Base-by-base conservation (phyloP, 2,888 invertebrate species). In the Gymnocheta viridis region DNA sequence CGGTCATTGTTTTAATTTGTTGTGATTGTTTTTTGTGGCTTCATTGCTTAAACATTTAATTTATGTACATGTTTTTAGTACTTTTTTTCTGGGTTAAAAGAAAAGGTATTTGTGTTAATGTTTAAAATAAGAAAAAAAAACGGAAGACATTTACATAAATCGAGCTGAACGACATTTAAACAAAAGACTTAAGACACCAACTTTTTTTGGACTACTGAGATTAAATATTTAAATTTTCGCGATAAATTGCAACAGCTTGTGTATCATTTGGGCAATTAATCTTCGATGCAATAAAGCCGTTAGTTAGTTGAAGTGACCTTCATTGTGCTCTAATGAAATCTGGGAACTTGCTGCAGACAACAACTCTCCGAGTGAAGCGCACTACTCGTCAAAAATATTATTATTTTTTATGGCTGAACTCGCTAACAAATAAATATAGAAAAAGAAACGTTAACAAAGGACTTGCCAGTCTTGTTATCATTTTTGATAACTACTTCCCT, bases 111-210 rank as follows among this genome's bases (percentile, higher is more conserved):
- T 72, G 32, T 19, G 22, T 54, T 44, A 64, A 41, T 32, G 19
- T 32, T 60, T 32, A 4, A 9, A 56, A 27, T 32, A 29, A 24
- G 10, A 5, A 49, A 38, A 12, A n/a, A 60, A 70, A 54, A 19
- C 44, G 32, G n/a, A 44, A 72, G 27, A 27, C 12, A 19, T 19
- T 41, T n/a, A n/a, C n/a, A n/a, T n/a, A 41, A 41, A 41, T 58
- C 32, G 12, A n/a, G 2, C 35, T 44, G 1, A 27, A 32, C 22
- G 32, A 1, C 2, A 4, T 19, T 12, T 70, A 85, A 87, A 88
- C 88, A 85, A 89, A 89, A 88, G 88, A 89, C 88, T 89, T 87
- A 62, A 85, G 86, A 85, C 80, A 85, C 86, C 78, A 88, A 88
- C 89, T 86, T 78, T 85, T 69, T 70, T 64, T 66, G 51, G n/a